Base-by-base conservation (phyloP, 2,113 vertebrate species). In the Melanerpes aurifrons region DNA sequence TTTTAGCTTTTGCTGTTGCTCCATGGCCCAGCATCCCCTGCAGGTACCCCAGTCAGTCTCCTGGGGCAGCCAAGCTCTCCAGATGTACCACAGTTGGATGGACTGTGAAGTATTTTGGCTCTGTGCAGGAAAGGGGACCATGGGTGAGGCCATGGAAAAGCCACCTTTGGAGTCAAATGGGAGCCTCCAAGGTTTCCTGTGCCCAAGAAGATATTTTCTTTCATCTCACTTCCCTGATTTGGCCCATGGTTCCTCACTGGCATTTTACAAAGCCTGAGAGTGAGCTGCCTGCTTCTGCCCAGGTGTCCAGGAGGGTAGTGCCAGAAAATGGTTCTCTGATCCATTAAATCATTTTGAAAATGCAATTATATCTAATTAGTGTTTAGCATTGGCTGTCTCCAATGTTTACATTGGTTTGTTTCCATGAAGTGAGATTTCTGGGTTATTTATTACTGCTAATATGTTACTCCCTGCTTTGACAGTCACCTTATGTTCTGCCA, bases 381-480 rank as follows among this genome's bases (percentile, higher is more conserved):
- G 54, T 78, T 94, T 90, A 81, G 21, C 12, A 1, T 70, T 95
- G 82, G 54, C 90, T 86, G 40, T 86, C 76, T 82, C 88, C 26
- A 25, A 28, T 78, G 87, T 91, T 92, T 94, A 24, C 54, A 43
- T 40, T 93, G 89, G 82, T 96, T 88, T 92, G 29, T 78, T 86
- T 95, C 90, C 82, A 81, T 90, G 32, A 86, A 90, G 50, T 72
- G 45, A 88, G 45, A 92, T 92, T 91, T 90, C 85, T 90, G 66
- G 48, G 37, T 81, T 94, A 81, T 95, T 95, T 95, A 73, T 91
- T 95, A 83, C 50, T 76, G 54, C 56, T 91, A 81, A 82, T 71
- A 90, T 26, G 13, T 85, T 94, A 78, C 22, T 2, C 32, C 10
- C 71, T 4, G 7, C 78, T 87, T 89, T 91, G 82, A 91, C 85